phyloP scores from a whole-genome alignment of 2,113 vertebrate species.

The Barnardius zonarius region DNA sequence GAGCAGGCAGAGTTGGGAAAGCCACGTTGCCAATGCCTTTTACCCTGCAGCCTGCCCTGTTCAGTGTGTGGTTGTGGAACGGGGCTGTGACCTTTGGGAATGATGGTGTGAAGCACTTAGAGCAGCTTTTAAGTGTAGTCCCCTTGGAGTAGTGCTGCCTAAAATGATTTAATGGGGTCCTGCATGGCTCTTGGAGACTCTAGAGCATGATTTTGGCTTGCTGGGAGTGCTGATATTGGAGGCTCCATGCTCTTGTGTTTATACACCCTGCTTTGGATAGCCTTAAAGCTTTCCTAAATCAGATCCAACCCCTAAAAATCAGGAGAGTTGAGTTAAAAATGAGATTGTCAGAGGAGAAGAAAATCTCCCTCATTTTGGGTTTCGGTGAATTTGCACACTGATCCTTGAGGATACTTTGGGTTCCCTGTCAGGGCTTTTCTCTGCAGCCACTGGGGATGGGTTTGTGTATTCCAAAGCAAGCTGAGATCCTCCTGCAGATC shows the following conservation, averaged over 20 bases:
- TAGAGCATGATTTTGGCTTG: background rate
- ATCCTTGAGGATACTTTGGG: background rate
- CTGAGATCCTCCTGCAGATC: background rate
- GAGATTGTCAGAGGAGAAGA: background rate
- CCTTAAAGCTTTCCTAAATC: background rate
- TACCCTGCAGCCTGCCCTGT: background rate
- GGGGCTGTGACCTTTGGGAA: background rate
- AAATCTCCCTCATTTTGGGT: background rate
- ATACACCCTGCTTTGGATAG: background rate
- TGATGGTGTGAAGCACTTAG: background rate
- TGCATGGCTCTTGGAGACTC: background rate
- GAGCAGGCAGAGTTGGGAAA: background rate
- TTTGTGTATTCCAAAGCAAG: background rate
- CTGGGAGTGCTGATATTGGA: background rate
- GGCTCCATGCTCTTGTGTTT: background rate
- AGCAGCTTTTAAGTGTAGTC: background rate
- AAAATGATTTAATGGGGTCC: background rate
- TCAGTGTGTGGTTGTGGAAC: accelerated
- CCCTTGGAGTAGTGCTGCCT: background rate
- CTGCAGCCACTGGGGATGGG: accelerated
- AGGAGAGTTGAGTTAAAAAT: background rate
- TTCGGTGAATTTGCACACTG: background rate
- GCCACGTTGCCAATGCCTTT: accelerated
- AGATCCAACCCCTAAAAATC: background rate
- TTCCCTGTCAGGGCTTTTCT: background rate